Conservation (phyloP, 1,140 invertebrate genomes). For the Antheraea pernyi region DNA sequence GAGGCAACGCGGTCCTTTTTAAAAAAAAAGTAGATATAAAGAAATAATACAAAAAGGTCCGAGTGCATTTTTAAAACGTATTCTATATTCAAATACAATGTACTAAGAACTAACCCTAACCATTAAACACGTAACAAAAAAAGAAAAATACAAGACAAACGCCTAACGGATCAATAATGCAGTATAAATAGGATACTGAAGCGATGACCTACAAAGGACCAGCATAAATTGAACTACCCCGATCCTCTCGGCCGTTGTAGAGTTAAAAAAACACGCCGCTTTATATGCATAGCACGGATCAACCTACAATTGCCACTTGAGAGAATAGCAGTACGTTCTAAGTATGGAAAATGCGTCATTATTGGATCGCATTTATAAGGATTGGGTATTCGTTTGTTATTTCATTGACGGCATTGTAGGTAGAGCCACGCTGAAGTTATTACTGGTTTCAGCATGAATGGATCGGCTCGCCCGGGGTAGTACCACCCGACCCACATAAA, state of each 20-base stretch:
- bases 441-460: too few species aligned
- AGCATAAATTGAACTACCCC: neutral
- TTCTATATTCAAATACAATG: neutral
- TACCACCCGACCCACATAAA: too few species aligned
- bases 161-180: conserved; percentile 8
- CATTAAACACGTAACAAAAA: neutral
- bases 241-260: neutral
- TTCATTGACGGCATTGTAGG: too few species aligned
- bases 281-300: neutral
- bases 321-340: neutral
- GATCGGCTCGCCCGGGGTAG: too few species aligned
- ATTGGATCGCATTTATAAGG: neutral
- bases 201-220: conserved; percentile 17
- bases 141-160: neutral
- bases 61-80: too few species aligned
- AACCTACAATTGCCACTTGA: neutral
- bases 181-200: conserved; percentile 20
- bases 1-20: too few species aligned
- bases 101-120: neutral
- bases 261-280: neutral
- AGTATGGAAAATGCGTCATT: conserved; percentile 2
- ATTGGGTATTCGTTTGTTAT: neutral
- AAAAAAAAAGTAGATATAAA: too few species aligned
- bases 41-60: too few species aligned
- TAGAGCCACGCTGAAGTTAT: too few species aligned